These are phyloP conservation scores for Clivina fossor DNA, from an alignment of 2,888 invertebrate species.

Conservation along the genomic window DNA sequence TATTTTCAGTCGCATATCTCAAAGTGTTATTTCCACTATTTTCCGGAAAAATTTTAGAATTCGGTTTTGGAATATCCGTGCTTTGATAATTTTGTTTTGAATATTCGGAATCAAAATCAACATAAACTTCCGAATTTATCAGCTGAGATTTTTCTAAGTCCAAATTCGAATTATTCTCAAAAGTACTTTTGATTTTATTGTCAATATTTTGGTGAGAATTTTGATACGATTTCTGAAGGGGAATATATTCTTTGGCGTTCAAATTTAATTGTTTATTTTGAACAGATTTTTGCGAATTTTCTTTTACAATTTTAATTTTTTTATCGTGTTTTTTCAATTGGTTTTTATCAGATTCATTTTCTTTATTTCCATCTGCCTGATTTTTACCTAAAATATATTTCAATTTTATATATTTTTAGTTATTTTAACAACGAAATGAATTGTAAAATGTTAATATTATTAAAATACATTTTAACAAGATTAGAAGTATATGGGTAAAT, in stretches of 20 bases:
- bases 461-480: too few species aligned
- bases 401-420: background rate
- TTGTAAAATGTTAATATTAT: conserved; percentile 6
- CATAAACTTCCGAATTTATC: too few species aligned
- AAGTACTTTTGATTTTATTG: background rate
- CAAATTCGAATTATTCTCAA: background rate
- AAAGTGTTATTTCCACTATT: too few species aligned
- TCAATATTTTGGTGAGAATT: background rate
- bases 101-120: conserved; percentile 2
- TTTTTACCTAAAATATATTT: too few species aligned
- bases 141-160: too few species aligned
- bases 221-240: background rate
- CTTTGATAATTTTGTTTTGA: background rate
- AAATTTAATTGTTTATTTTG: conserved; percentile 9
- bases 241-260: conserved; percentile 16
- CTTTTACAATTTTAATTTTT: background rate
- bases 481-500: too few species aligned
- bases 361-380: background rate
- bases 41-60: too few species aligned
- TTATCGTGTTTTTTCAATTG: background rate
- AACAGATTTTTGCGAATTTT: background rate
- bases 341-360: background rate
- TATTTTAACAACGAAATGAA: too few species aligned
- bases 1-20: too few species aligned
- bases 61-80: too few species aligned